Conservation (phyloP, 2,888 invertebrate species). For the Drosophila recens region DNA sequence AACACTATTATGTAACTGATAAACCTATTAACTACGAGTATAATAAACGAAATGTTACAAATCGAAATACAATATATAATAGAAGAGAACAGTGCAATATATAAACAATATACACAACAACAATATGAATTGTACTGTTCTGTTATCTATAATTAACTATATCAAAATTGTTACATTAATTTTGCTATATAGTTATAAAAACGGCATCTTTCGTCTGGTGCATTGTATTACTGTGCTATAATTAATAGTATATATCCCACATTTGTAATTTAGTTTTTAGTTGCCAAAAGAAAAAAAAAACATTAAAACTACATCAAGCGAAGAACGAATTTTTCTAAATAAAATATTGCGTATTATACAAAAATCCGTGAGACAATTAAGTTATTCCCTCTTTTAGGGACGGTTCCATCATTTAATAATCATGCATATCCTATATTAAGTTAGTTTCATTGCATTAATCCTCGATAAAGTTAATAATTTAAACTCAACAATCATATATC, state of each 20-base stretch:
- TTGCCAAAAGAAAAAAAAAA: slow-evolving; percentile 24
- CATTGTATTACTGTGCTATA: slow-evolving; percentile 40
- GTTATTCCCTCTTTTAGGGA: slow-evolving; percentile 11
- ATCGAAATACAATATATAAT: slow-evolving; percentile 18
- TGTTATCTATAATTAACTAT: slow-evolving; percentile 10
- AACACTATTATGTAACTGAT: slow-evolving; percentile 28
- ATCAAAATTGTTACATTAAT: slow-evolving; percentile 32
- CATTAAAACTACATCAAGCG: slow-evolving; percentile 1
- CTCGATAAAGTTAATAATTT: slow-evolving; percentile 14
- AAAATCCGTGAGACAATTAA: slow-evolving; percentile 8
- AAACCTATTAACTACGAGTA: slow-evolving; percentile 30
- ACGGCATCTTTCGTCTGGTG: slow-evolving; percentile 20
- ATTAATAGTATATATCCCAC: slow-evolving; percentile 24
- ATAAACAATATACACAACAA: slow-evolving; percentile 13
- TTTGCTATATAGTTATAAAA: slow-evolving; percentile 29
- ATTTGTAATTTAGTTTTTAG: slow-evolving; percentile 39
- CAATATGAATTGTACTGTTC: slow-evolving; percentile 20
- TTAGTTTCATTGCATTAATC: slow-evolving; percentile 39
- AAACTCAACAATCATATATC: slow-evolving; percentile 1
- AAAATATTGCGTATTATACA: slow-evolving; percentile 19
- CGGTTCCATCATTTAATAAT: slow-evolving; percentile 31
- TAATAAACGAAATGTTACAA: slow-evolving; percentile 34
- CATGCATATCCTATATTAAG: slow-evolving; percentile 69
- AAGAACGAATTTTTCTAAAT: slow-evolving; percentile 36
- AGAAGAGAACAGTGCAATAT: slow-evolving; percentile 12